Evolutionary conservation across 2,888 invertebrate species (phyloP).

Genomic region (Agonopterix arenella): DNA sequence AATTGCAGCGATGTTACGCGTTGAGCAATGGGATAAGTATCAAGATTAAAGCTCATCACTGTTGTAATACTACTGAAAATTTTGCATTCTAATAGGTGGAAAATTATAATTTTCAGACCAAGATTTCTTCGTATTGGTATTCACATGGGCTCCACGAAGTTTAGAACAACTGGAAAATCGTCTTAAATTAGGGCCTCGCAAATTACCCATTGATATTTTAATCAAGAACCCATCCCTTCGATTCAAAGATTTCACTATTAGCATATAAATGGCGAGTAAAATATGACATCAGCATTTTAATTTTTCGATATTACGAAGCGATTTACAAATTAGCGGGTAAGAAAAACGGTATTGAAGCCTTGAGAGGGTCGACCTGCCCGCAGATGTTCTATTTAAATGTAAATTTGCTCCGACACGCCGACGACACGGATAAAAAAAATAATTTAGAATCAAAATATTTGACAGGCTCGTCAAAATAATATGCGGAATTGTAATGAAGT

Average conservation of each 20-base stretch:
- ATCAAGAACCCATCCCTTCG: slow-evolving; percentile 49
- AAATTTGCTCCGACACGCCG: slow-evolving; percentile 64
- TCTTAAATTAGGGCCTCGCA: slow-evolving; percentile 39
- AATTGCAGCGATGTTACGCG: slow-evolving; percentile 65
- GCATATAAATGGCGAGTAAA: slow-evolving; percentile 72
- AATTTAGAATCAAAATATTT: slow-evolving; percentile 61
- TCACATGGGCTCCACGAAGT: slow-evolving; percentile 31
- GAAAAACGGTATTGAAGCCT: slow-evolving; percentile 65
- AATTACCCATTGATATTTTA: slow-evolving; percentile 74
- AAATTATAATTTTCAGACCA: slow-evolving; percentile 28
- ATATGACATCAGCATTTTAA: slow-evolving; percentile 77
- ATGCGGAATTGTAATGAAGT: slow-evolving; percentile 11
- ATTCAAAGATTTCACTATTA: slow-evolving; percentile 51
- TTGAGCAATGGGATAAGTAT: slow-evolving; percentile 62
- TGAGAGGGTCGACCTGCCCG: slow-evolving; percentile 66
- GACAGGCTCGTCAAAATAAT: slow-evolving; percentile 39
- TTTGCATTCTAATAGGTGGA: slow-evolving; percentile 52
- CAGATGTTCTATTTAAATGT: slow-evolving; percentile 77
- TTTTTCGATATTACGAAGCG: slow-evolving; percentile 73
- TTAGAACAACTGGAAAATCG: slow-evolving; percentile 19
- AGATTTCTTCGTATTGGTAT: slow-evolving; percentile 33
- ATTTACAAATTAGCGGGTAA: slow-evolving; percentile 76
- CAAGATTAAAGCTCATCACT: slow-evolving; percentile 67
- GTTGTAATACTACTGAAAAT: slow-evolving; percentile 53
- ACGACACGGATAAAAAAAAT: slow-evolving; percentile 65